Evolutionary conservation across 2,113 vertebrate genomes (phyloP).

Genomic region (Ctenomys sociabilis): DNA sequence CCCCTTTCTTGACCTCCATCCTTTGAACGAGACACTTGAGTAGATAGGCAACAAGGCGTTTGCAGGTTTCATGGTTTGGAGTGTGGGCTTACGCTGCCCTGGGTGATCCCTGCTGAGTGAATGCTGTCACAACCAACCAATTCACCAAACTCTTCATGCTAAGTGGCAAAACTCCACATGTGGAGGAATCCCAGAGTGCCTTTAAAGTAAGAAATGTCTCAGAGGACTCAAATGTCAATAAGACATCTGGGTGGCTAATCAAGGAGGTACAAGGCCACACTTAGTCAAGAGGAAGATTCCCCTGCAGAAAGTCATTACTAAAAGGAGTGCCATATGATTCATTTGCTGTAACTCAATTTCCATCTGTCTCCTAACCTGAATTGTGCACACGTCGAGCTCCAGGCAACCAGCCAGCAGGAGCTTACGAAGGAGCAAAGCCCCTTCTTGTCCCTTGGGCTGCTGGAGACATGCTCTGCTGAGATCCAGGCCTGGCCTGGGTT

Average conservation of each 20-base stretch:
- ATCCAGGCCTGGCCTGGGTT: background rate
- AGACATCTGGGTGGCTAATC: conserved; percentile 63
- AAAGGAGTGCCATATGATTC: conserved; percentile 68
- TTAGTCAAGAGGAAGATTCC: conserved; percentile 64
- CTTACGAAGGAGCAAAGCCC: background rate
- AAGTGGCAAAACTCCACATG: background rate
- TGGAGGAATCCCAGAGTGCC: conserved; percentile 24
- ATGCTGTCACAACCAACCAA: background rate
- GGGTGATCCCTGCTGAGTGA: background rate
- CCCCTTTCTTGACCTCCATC: background rate
- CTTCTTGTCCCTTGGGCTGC: background rate
- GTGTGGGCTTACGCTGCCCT: background rate
- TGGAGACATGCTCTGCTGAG: conserved; percentile 34
- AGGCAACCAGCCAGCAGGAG: conserved; percentile 61
- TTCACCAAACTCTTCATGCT: background rate
- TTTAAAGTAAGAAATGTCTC: conserved; percentile 69
- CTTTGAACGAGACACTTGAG: background rate
- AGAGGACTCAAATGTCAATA: conserved; percentile 39
- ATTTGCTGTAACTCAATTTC: conserved; percentile 72
- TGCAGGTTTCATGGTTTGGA: background rate
- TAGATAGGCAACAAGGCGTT: background rate
- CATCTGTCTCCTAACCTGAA: conserved; percentile 72
- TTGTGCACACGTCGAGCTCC: conserved; percentile 55
- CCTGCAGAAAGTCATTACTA: conserved; percentile 60
- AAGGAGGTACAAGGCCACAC: conserved; percentile 55